Percentiles rank a stretch among this genome's conserved stretches.
phyloP scores from a whole-genome alignment of 2,113 vertebrate species.

The Nycticorax nycticorax region DNA sequence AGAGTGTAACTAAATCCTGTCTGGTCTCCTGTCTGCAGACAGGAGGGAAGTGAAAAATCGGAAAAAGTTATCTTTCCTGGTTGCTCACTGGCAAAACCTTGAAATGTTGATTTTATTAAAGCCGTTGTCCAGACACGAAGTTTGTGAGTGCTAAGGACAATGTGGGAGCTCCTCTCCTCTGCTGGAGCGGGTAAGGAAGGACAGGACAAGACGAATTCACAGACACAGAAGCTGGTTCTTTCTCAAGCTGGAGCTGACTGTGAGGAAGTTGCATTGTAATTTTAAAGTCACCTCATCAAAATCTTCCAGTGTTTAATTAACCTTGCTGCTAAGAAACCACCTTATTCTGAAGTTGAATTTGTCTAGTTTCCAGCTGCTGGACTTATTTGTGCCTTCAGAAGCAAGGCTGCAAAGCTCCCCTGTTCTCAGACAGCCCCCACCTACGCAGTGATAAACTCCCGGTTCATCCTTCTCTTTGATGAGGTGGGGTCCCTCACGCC shows the following conservation, averaged over 20 bases:
- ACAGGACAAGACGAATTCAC: background rate
- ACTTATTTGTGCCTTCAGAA: background rate
- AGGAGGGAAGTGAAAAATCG: background rate
- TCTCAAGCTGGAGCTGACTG: background rate
- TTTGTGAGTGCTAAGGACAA: background rate
- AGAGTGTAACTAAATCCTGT: background rate
- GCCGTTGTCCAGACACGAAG: background rate
- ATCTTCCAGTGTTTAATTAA: background rate
- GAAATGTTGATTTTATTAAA: background rate
- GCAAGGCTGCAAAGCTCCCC: background rate
- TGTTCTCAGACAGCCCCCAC: background rate
- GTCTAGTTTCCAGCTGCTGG: background rate
- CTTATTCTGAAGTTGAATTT: background rate
- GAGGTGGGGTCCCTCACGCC: rapidly evolving
- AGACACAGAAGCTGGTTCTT: background rate
- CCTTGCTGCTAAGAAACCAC: background rate
- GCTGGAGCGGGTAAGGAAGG: background rate
- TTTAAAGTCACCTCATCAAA: background rate
- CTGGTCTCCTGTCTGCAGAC: background rate
- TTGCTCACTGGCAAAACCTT: background rate
- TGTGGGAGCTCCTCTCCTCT: background rate
- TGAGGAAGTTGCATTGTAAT: rapidly evolving
- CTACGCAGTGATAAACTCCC: background rate
- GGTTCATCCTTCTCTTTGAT: background rate
- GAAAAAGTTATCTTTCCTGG: background rate